A percentile compares a stretch with the other conserved stretches of the same genome.
Evolutionary conservation across 2,797 vertebrate species (phyloP).

Genomic region (Manis crassicaudata): DNA sequence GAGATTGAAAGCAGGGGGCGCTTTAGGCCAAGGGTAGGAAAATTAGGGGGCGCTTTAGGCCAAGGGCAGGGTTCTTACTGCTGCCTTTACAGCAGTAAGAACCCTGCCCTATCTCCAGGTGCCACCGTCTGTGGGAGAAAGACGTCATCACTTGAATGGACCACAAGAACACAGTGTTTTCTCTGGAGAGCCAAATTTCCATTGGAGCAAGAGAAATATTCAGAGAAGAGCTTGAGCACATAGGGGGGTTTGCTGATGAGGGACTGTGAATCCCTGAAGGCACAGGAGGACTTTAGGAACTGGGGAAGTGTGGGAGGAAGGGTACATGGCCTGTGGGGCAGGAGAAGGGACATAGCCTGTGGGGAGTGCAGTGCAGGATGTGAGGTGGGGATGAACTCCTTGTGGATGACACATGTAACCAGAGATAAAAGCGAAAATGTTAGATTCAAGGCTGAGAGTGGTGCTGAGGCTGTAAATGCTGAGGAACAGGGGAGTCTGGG

Average conservation of each 20-base stretch:
- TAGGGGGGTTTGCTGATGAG: neutral
- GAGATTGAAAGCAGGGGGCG: neutral
- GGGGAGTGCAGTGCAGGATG: neutral
- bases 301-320: neutral
- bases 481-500: neutral
- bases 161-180: neutral
- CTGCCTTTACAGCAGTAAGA: neutral
- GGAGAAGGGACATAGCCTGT: neutral
- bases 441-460: neutral
- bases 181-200: neutral
- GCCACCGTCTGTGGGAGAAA: neutral
- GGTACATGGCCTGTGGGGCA: too few relatives aligned
- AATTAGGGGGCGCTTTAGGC: neutral
- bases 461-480: neutral
- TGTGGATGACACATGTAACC: neutral
- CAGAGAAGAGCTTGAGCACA: too few relatives aligned
- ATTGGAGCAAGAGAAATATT: neutral
- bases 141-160: too few relatives aligned
- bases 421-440: neutral
- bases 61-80: neutral
- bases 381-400: neutral
- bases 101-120: neutral
- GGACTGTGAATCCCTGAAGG: neutral
- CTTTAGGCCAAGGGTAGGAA: neutral
- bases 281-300: neutral